Conservation (phyloP, 2,113 vertebrate genomes). For the Leuciscus idus region DNA sequence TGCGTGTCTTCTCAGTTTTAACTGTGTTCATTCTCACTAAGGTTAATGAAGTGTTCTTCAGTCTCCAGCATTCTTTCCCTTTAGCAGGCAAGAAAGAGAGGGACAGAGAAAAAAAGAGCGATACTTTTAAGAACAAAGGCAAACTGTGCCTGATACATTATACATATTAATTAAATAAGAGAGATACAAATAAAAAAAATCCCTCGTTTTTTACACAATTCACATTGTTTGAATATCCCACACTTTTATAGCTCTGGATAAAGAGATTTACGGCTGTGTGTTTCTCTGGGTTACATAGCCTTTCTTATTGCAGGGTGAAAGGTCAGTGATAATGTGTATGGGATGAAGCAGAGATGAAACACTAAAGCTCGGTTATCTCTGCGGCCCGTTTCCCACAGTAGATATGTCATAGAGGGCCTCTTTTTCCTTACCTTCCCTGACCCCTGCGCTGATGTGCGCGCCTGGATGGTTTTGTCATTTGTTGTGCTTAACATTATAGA, state of each 20-base stretch:
- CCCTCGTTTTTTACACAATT: background rate
- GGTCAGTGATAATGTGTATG: slow-evolving; percentile 49
- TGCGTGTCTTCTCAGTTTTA: slow-evolving; percentile 32
- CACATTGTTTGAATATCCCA: background rate
- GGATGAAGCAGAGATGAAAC: slow-evolving; percentile 46
- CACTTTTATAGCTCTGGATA: slow-evolving; percentile 35
- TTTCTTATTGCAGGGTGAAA: slow-evolving; percentile 40
- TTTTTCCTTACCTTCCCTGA: slow-evolving; percentile 52
- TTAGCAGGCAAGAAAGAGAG: background rate
- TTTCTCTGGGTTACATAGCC: slow-evolving; percentile 37
- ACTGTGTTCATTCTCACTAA: slow-evolving; percentile 13
- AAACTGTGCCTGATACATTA: background rate
- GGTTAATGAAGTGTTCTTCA: slow-evolving; percentile 17
- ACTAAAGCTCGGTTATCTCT: slow-evolving; percentile 48
- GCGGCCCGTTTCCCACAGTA: slow-evolving; percentile 55
- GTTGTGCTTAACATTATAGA: slow-evolving; percentile 28
- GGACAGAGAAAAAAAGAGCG: background rate
- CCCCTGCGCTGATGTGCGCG: slow-evolving; percentile 30
- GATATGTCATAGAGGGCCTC: slow-evolving; percentile 47
- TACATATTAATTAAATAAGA: background rate
- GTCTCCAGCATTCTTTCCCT: background rate
- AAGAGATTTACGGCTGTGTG: slow-evolving; percentile 35
- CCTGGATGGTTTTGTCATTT: slow-evolving; percentile 46
- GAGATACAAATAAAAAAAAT: no score
- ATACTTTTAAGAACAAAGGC: background rate